Evolutionary conservation across 2,888 invertebrate genomes (phyloP), one percentile per base, ranked within the genome.

Genomic region (Athripsodes cinereus): DNA sequence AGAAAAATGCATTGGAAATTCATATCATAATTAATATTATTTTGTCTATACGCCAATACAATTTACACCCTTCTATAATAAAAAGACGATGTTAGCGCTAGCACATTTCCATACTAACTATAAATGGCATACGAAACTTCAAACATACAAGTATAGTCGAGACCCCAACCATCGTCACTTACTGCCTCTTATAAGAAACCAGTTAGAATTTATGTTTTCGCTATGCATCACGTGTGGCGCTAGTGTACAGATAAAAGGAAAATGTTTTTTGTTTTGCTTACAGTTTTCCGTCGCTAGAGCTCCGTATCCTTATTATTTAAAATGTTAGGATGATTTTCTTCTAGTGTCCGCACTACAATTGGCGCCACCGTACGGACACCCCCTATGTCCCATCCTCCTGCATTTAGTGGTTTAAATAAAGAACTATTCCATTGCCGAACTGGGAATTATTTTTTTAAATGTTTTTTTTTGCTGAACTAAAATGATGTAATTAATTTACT

Each of bases 361-460:
- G 53, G 53, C 59, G 55, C 59, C 59, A 55, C 59, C 40, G 20
- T 47, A 51, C 58, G 22, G 53, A 48, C 52, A 40, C 46, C 16
- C 49, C 58, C 50, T 26, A 52, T 11, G 22, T 51, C 53, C 58
- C 50, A 19, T 44, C 20, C 22, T 46, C 57, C 55, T 21, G 22
- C 54, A 21, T 35, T 26, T 26, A 26, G 26, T 26, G 26, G 26
- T 26, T 26, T 26, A 26, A 26, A 26, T 61, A 63, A 63, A 61
- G 61, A 63, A 63, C 55, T 55, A 52, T 57, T 51, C 53, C 54
- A 22, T 59, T 61, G 61, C 57, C 53, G 63, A 47, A 63, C 51
- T 59, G 57, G 63, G 21, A 11, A 21, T n/a, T 52, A 40, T 44
- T 26, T 21, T 35, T 16, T 2, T 19, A 3, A 44, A 44, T 3